Evolutionary conservation across 2,888 invertebrate genomes (phyloP).

Genomic region (Chalcis sispes): DNA sequence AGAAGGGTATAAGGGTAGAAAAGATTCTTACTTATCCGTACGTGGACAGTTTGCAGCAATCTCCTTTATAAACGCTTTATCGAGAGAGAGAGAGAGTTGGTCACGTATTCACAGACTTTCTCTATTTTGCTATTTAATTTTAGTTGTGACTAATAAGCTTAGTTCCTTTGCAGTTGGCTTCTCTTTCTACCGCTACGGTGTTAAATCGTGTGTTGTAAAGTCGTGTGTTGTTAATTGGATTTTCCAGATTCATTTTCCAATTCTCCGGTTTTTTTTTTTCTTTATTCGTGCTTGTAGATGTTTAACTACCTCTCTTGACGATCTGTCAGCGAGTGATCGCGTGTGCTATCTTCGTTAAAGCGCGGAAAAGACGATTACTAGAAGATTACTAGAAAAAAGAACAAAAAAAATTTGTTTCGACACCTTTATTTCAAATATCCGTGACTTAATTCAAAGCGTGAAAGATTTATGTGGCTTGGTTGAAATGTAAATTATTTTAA

Average conservation of each 20-base stretch:
- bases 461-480: too few species aligned
- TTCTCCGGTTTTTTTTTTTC: not conserved
- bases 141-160: constrained; percentile 43
- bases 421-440: too few species aligned
- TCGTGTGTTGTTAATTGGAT: constrained; percentile 38
- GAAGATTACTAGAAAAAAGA: not conserved
- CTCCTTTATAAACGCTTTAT: constrained; percentile 29
- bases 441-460: too few species aligned
- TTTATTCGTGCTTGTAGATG: not conserved
- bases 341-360: not conserved
- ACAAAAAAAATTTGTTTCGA: too few species aligned
- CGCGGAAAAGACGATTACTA: not conserved
- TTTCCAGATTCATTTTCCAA: constrained; percentile 4
- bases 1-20: not conserved
- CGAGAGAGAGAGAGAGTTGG: not conserved
- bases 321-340: not conserved
- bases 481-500: too few species aligned
- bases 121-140: constrained; percentile 46
- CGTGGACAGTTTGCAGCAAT: constrained; percentile 4
- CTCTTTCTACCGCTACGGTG: not conserved
- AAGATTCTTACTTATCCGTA: constrained; percentile 39
- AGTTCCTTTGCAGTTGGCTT: not conserved
- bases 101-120: constrained; percentile 38
- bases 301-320: not conserved
- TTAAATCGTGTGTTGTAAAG: constrained; percentile 11